A percentile compares a stretch with the other conserved stretches of the same genome.
Conservation (phyloP, 2,113 vertebrate species). For the Coregonus clupeaformis region DNA sequence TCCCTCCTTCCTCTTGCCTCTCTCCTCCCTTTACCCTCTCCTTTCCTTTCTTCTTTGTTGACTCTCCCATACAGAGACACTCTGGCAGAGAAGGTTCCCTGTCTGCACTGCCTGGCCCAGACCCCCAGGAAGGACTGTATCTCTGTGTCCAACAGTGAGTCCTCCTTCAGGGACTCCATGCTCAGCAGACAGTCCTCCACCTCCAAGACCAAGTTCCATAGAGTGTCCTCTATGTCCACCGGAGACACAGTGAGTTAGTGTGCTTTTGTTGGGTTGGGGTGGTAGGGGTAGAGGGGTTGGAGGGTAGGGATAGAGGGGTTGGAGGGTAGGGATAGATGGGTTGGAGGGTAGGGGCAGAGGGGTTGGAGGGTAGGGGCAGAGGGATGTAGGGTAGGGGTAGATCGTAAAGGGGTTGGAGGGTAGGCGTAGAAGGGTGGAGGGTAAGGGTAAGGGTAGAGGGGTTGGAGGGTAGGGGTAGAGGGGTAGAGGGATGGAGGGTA, state of each 20-base stretch:
- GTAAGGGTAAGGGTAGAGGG: too few relatives aligned
- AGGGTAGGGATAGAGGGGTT: too few relatives aligned
- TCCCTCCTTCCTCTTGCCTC: neutral
- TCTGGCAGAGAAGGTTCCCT: constrained; percentile 83
- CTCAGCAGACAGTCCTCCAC: constrained; percentile 62
- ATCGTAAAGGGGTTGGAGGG: too few relatives aligned
- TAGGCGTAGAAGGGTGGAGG: too few relatives aligned
- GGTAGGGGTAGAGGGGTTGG: constrained; percentile 1
- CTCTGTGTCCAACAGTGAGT: constrained; percentile 77
- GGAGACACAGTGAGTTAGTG: constrained; percentile 66
- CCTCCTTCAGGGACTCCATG: constrained; percentile 66
- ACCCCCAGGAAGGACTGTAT: constrained; percentile 66
- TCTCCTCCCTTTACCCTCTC: neutral
- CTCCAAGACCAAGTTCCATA: constrained; percentile 62
- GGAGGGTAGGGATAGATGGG: neutral
- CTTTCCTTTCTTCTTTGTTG: neutral
- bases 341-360: too few relatives aligned
- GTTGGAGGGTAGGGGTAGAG: too few relatives aligned
- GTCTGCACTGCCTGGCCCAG: constrained; percentile 77
- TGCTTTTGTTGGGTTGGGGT: neutral
- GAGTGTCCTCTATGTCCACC: constrained; percentile 67
- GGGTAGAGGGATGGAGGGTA: too few relatives aligned
- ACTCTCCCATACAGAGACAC: constrained; percentile 73
- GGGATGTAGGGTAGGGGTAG: too few relatives aligned
- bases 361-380: too few relatives aligned